Base-by-base conservation (phyloP, 2,888 invertebrate species). In the Mesodorylaimus sp. region DNA sequence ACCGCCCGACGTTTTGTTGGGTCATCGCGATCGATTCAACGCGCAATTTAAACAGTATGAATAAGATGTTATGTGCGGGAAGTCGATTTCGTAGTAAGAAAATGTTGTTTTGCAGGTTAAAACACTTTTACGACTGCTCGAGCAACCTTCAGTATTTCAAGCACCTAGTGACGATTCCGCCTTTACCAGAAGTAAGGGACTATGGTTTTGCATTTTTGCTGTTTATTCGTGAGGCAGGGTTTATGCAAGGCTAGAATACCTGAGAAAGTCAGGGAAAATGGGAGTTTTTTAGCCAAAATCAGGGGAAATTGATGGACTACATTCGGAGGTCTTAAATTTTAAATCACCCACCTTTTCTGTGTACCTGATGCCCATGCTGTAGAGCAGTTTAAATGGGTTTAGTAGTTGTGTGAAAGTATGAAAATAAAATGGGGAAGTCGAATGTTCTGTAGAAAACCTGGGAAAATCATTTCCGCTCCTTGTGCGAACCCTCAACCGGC, bases 71-170 rank as follows among this genome's bases (percentile, higher is more conserved):
- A 45, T 13, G 26, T 23, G 2, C 24, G 21, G 36, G 7, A n/a
- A 5, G 42, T 46, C 19, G 13, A 19, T 46, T 47, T 26, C n/a
- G n/a, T n/a, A n/a, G n/a, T n/a, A 24, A 21, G 19, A 5, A 26
- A 55, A 23, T 32, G 7, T 53, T 58, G 48, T 59, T 57, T 60
- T 62, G 56, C 57, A 68, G 71, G 63, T 73, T 95, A 53, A 84
- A 86, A 66, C 76, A 79, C 56, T 97, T 97, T 73, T 97, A 95
- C 69, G 80, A 83, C 62, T 85, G 80, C 65, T 83, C 89, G 13
- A 80, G 83, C 62, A 88, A 83, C 59, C 75, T 95, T 58, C 97
- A 97, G 70, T 99, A 97, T 73, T 97, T 95, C 71, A 84, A 88
- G 64, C 85, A 87, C 68, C 75, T 97, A 44, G 85, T 97, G 53